Conservation (phyloP, 1,140 invertebrate species). For the Tachypleus tridentatus region DNA sequence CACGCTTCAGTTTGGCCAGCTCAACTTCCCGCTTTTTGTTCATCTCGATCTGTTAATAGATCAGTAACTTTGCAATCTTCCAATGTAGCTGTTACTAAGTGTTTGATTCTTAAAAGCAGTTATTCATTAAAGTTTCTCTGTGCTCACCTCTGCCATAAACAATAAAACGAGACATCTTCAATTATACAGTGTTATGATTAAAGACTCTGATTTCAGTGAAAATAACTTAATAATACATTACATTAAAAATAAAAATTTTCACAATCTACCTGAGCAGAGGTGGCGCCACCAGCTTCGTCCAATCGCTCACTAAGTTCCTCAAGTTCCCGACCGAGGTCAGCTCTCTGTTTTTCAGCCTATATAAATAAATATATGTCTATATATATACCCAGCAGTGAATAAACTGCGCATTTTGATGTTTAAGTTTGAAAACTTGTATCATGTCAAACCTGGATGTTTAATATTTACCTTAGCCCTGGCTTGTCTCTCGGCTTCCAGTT, state of each 20-base stretch:
- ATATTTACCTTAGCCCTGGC: slow-evolving; percentile 62
- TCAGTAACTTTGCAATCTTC: too few species aligned
- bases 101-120: too few species aligned
- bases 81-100: too few species aligned
- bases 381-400: too few species aligned
- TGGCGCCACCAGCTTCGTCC: slow-evolving; percentile 97
- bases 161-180: too few species aligned
- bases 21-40: slow-evolving; percentile 99
- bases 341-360: slow-evolving; percentile 85
- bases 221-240: background rate
- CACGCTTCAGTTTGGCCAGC: slow-evolving; percentile 91
- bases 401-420: too few species aligned
- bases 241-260: background rate
- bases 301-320: slow-evolving; percentile 94
- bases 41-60: slow-evolving; percentile 58
- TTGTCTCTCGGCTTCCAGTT: slow-evolving; percentile 94
- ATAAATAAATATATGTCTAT: background rate
- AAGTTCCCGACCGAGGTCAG: slow-evolving; percentile 87
- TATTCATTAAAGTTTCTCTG: too few species aligned
- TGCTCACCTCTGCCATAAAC: too few species aligned
- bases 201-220: background rate
- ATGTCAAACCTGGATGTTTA: slow-evolving; percentile 1
- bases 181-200: too few species aligned
- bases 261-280: slow-evolving; percentile 51
- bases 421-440: background rate